Evolutionary conservation across 2,888 invertebrate species (phyloP), one percentile per base, ranked within the genome.

Genomic region (Epistrophe grossulariae): DNA sequence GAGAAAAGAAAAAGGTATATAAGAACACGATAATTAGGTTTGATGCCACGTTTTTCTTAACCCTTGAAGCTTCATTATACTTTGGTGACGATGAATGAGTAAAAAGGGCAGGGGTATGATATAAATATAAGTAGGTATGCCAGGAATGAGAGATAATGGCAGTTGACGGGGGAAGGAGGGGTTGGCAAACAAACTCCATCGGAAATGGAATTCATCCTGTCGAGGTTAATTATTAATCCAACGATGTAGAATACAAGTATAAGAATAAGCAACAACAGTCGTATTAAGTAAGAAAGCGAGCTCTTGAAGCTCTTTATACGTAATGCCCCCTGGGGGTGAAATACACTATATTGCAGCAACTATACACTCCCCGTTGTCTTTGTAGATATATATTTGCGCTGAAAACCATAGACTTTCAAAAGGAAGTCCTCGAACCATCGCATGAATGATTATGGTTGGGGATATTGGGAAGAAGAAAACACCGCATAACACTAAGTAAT

Each of bases 401-500:
- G 17, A 19, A 38, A 38, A 31, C 48, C 48, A 40, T n/a, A 52
- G 17, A 62, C 24, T 62, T 62, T 62, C 19, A 62, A 60, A 13
- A 40, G 40, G 62, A 40, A 62, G 40, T 62, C 24, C 55, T 55
- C 55, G 8, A 55, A 55, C 28, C 55, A 55, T 55, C 24, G 15
- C 55, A 55, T 28, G 15, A 0, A 15, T 24, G 10, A 8, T n/a
- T n/a, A n/a, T 11, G 52, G 52, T 17, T 17, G 17, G 35, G 59
- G 17, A 24, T 35, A 68, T 70, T 52, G 35, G 52, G n/a, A 31
- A 28, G 74, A 76, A 55, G 48, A 76, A 76, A 57, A 76, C 76
- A 57, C 66, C 28, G 62, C 60, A 71, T 71, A 90, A 89, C 91
- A 91, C 90, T 92, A 92, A 92, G 92, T 92, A 92, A 92, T 92